Evolutionary conservation across 2,797 vertebrate genomes (phyloP).

Genomic region (Catamblyrhynchus diadema): DNA sequence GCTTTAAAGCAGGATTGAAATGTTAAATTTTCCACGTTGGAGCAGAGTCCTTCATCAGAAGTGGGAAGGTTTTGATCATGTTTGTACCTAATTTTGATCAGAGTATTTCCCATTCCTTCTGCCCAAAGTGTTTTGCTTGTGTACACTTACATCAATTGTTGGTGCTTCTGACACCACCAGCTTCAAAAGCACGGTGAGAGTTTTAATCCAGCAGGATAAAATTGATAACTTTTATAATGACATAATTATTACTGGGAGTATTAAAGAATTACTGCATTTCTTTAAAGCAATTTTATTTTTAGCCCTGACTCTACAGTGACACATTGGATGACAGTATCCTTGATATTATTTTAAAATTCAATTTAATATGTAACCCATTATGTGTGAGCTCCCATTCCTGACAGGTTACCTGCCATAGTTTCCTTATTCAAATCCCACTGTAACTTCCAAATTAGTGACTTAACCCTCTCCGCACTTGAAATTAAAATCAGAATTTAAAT

Average conservation of each 20-base stretch:
- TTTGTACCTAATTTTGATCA: background rate
- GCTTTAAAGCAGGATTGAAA: background rate
- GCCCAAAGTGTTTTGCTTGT: background rate
- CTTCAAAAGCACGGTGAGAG: background rate
- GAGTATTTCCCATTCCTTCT: background rate
- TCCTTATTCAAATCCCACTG: background rate
- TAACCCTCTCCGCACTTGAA: background rate
- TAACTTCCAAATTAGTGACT: background rate
- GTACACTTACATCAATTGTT: background rate
- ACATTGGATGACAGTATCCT: background rate
- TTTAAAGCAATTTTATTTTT: slow-evolving; percentile 7
- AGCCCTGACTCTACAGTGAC: background rate
- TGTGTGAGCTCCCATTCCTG: background rate
- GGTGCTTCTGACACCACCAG: background rate
- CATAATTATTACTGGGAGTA: background rate
- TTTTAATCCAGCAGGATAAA: background rate
- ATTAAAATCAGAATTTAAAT: background rate
- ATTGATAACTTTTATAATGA: background rate
- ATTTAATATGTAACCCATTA: background rate
- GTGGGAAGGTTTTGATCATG: background rate
- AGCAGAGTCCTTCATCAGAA: background rate
- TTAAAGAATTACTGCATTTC: background rate
- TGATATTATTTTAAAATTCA: background rate
- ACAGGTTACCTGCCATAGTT: background rate
- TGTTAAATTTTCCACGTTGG: accelerated